phyloP scores from a whole-genome alignment of 1,140 invertebrate genomes.

The Penaeus chinensis region DNA sequence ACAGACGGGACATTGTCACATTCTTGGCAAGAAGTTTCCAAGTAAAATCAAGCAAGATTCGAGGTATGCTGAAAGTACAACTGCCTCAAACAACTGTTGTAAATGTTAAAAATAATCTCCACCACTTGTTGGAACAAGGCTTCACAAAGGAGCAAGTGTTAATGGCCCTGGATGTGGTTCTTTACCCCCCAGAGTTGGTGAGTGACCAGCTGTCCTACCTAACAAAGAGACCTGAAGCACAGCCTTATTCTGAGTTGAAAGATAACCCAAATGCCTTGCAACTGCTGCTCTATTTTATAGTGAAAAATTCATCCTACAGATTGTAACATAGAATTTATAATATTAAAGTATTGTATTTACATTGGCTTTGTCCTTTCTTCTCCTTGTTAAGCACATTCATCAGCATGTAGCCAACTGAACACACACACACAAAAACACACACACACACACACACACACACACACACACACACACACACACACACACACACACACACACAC shows the following conservation, averaged over 20 bases:
- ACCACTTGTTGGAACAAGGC: background rate
- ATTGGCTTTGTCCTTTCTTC: no score
- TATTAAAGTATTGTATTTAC: no score
- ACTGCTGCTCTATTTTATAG: conserved; percentile 34
- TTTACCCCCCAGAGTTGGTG: conserved; percentile 34
- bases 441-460: no score
- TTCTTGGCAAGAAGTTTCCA: conserved; percentile 7
- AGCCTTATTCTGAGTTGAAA: background rate
- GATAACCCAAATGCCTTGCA: conserved; percentile 30
- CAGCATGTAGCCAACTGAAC: no score
- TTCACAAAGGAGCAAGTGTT: conserved; percentile 25
- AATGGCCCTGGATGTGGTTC: conserved; percentile 24
- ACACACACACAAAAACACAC: no score
- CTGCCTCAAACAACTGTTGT: conserved; percentile 13
- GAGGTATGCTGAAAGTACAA: background rate
- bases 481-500: no score
- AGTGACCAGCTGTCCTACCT: conserved; percentile 16
- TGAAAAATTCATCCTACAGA: conserved; percentile 20
- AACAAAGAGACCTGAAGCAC: conserved; percentile 4
- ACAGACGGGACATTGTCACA: conserved; percentile 22
- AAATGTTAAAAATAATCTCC: conserved; percentile 27
- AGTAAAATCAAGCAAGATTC: conserved; percentile 8
- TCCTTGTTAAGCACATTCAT: no score
- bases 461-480: no score
- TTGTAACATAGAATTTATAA: no score